Base-by-base conservation (phyloP, 2,888 invertebrate genomes). In the Glaucopsyche alexis region DNA sequence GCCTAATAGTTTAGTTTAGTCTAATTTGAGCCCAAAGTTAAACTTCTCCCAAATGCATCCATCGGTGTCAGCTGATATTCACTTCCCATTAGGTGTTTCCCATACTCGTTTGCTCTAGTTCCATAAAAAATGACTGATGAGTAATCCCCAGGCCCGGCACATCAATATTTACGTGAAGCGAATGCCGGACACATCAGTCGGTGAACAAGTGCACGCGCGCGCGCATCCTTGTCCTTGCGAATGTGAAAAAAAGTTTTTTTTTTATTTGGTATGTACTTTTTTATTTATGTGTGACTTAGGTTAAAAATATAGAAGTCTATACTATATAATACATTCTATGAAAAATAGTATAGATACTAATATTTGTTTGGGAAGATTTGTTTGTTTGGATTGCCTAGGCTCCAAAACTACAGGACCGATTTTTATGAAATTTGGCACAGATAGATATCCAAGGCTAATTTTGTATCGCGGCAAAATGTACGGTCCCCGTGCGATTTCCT, bases 121-220 rank as follows among this genome's bases (percentile, higher is more conserved):
- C 29, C 60, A 60, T 60, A 60, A 60, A 60, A 60, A 60, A 60
- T 19, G 14, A 11, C 6, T 13, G 60, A 60, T 60, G 60, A 60
- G 60, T 60, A 29, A 60, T 60, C 60, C 7, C 29, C 60, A 29
- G 60, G 60, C 60, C 13, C 14, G 29, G 60, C 13, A 60, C 60
- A 7, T 29, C 60, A 60, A 60, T 60, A 60, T 60, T 60, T 60
- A 60, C 60, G 60, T 60, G 60, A 11, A 13, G 19, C 60, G 60
- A 13, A 38, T 60, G 60, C 29, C 60, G 60, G 60, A 4, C 60
- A 9, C 13, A 38, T 13, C 60, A 60, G 60, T 60, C 60, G 19
- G 29, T 29, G 60, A 60, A 29, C 60, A 60, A 13, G 7, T 29
- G 60, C 60, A 60, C 60, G 60, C 29, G 60, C 60, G 60, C 38